Percentiles rank a stretch among this genome's conserved stretches.
Evolutionary conservation across 2,797 vertebrate species (phyloP).

Genomic region (Ciconia nigra): DNA sequence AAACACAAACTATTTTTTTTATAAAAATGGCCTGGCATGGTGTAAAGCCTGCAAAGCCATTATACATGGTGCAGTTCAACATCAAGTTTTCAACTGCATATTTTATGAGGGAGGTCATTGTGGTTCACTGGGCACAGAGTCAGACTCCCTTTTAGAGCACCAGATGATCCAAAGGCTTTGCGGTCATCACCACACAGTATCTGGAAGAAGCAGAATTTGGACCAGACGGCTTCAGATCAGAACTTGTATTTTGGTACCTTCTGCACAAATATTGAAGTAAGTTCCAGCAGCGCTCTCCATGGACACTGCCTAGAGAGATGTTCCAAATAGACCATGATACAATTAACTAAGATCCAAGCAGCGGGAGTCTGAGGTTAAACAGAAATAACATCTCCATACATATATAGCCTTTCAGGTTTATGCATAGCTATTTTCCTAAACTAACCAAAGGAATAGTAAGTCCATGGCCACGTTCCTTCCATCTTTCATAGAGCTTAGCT

Average conservation of each 20-base stretch:
- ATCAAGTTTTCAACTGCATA: not conserved
- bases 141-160: not conserved
- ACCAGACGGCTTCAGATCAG: not conserved
- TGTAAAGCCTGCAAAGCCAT: not conserved
- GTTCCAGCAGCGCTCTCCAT: not conserved
- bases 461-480: not conserved
- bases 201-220: not conserved
- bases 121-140: not conserved
- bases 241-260: not conserved
- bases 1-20: not conserved
- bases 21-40: not conserved
- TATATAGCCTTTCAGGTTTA: not conserved
- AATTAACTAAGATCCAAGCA: not conserved
- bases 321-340: not conserved
- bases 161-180: not conserved
- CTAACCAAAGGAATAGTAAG: not conserved
- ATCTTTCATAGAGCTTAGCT: not conserved
- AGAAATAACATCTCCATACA: not conserved
- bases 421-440: not conserved
- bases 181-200: not conserved
- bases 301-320: not conserved
- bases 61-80: not conserved
- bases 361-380: not conserved
- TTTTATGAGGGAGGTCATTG: not conserved
- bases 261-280: not conserved